phyloP scores from a whole-genome alignment of 1,140 invertebrate genomes.

The Drosophila trapezifrons region DNA sequence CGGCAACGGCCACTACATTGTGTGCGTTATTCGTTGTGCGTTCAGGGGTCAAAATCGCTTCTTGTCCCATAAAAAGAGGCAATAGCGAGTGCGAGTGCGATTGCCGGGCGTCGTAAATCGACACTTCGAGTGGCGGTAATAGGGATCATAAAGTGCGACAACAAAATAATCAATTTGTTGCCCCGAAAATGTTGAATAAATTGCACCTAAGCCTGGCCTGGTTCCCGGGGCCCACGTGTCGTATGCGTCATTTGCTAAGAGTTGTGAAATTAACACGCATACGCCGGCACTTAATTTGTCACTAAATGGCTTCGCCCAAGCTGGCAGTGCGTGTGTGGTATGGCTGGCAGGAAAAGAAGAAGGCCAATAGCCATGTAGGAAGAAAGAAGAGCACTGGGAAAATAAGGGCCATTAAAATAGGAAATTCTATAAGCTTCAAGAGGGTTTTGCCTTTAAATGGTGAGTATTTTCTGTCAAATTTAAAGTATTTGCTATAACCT shows the following conservation, averaged over 20 bases:
- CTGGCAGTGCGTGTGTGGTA: conserved; percentile 7
- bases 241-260: conserved; percentile 68
- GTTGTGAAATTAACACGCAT: conserved; percentile 78
- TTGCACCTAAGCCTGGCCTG: conserved; percentile 65
- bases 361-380: conserved; percentile 15
- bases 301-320: conserved; percentile 64
- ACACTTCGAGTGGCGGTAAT: conserved; percentile 36
- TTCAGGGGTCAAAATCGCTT: conserved; percentile 30
- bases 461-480: too few relatives aligned
- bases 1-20: conserved; percentile 49
- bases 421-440: not conserved
- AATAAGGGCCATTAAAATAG: too few relatives aligned
- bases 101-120: conserved; percentile 67
- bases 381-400: not conserved
- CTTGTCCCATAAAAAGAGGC: conserved; percentile 59
- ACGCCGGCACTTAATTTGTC: conserved; percentile 76
- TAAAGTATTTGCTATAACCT: too few relatives aligned
- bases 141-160: conserved; percentile 62
- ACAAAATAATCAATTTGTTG: conserved; percentile 79
- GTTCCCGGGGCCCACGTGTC: conserved; percentile 30
- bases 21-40: conserved; percentile 20
- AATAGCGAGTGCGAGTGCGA: conserved; percentile 30
- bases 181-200: conserved; percentile 67
- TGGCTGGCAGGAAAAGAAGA: not conserved
- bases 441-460: not conserved